Evolutionary conservation across 2,888 invertebrate species (phyloP).

Genomic region (Tribolium freemani): DNA sequence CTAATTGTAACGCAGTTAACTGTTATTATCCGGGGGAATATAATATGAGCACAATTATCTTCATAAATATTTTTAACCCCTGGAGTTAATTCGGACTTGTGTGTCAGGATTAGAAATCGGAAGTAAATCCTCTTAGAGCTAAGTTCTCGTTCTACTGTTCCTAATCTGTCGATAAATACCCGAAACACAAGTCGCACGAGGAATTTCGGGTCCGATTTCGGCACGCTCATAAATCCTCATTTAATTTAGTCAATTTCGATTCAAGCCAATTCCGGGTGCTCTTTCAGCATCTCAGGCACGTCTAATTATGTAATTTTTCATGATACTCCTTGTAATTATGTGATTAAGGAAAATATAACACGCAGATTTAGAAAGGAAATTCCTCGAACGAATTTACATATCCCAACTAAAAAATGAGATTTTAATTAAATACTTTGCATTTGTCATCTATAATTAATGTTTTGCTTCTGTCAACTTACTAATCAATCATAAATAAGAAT

Average conservation of each 20-base stretch:
- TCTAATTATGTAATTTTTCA: slow-evolving; percentile 27
- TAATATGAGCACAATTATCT: background rate
- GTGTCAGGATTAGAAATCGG: slow-evolving; percentile 31
- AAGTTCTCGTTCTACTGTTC: slow-evolving; percentile 17
- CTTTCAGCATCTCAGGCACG: slow-evolving; percentile 12
- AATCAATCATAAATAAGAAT: background rate
- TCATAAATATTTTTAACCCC: slow-evolving; percentile 8
- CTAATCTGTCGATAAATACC: slow-evolving; percentile 36
- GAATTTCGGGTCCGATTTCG: slow-evolving; percentile 17
- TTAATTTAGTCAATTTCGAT: slow-evolving; percentile 27
- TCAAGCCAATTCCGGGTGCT: slow-evolving; percentile 22
- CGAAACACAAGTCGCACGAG: slow-evolving; percentile 17
- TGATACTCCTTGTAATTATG: slow-evolving; percentile 24
- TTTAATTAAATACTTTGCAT: slow-evolving; percentile 33
- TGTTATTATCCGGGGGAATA: slow-evolving; percentile 39
- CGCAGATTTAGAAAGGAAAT: slow-evolving; percentile 37
- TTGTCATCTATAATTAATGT: slow-evolving; percentile 24
- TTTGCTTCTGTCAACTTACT: background rate
- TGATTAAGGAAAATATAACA: slow-evolving; percentile 31
- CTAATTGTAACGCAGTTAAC: slow-evolving; percentile 45
- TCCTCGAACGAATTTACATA: slow-evolving; percentile 24
- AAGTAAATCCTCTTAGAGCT: slow-evolving; percentile 29
- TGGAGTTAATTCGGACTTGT: slow-evolving; percentile 13
- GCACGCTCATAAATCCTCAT: slow-evolving; percentile 13
- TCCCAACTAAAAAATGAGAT: slow-evolving; percentile 19